Base-by-base conservation (phyloP, 2,888 invertebrate species). In the Cheilosia impressa region DNA sequence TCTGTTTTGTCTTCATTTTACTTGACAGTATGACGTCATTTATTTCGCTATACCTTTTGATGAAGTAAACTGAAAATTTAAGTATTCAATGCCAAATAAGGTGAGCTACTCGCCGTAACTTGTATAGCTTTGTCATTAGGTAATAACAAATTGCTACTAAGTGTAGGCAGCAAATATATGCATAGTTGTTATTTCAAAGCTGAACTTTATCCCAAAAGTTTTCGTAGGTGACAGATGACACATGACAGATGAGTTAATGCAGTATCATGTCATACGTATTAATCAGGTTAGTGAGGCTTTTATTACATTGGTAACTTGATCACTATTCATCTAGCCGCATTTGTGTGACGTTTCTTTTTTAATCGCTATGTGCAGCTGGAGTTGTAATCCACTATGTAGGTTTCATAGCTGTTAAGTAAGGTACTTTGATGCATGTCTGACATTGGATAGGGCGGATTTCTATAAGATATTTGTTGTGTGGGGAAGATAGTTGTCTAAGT, bases 81-180 rank as follows among this genome's bases (percentile, higher is more conserved):
- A 9, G 9, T 53, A 71, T 71, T 72, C 77, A 82, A 82, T 77
- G 82, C 65, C 82, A 72, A 53, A 76, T 76, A 65, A 27, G 41
- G 41, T 60, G 15, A 57, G 38, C 41, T 10, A 68, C 47, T 65
- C 13, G 45, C 15, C 15, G 53, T 60, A 27, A 2, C 13, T 13
- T 1, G 4, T 38, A 38, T 38, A 38, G 0, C 38, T 13, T 10
- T 38, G 38, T 38, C 38, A 27, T n/a, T 43, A 66, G 63, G 41
- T 52, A 58, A 15, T 47, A 66, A 57, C 66, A 60, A 68, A 75
- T 68, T 68, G 57, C 31, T 31, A 17, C 34, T 6, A 73, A 73
- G 6, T 31, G 80, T 75, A 68, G 68, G 68, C 22, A 62, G 31
- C 50, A 9, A 38, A 19, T 47, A 45, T 45, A 31, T 9, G 19